phyloP scores from a whole-genome alignment of 2,113 vertebrate genomes.

The Chaetodon trifascialis region DNA sequence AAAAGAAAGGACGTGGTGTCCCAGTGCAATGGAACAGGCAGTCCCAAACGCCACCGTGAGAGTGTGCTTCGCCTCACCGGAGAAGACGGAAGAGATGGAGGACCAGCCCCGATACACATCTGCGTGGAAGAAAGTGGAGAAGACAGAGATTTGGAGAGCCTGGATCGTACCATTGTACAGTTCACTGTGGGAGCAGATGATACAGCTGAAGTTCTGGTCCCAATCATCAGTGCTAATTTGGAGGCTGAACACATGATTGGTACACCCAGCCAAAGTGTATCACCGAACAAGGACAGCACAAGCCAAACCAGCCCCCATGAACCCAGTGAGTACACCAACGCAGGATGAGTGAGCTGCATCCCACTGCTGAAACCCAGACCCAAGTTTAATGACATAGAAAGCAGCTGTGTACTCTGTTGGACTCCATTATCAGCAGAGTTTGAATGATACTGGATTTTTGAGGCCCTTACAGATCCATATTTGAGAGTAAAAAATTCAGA shows the following conservation, averaged over 20 bases:
- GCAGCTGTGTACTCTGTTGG: no score
- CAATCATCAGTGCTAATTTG: not conserved
- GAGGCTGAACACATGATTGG: not conserved
- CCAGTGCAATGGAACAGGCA: slow-evolving; percentile 42
- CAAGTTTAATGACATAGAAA: no score
- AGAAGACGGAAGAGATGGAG: slow-evolving; percentile 27
- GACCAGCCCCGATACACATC: not conserved
- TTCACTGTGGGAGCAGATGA: slow-evolving; percentile 64
- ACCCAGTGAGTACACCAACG: slow-evolving; percentile 76
- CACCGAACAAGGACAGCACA: slow-evolving; percentile 14
- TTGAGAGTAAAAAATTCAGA: no score
- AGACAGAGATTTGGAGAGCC: slow-evolving; percentile 35
- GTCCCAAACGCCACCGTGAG: slow-evolving; percentile 53
- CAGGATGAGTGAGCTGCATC: no score
- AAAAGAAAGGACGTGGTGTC: slow-evolving; percentile 6
- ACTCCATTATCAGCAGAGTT: no score
- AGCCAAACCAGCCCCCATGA: slow-evolving; percentile 47
- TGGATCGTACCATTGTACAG: slow-evolving; percentile 55
- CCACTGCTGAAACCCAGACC: no score
- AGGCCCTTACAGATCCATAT: no score
- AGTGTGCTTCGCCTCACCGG: slow-evolving; percentile 74
- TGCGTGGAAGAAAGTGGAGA: slow-evolving; percentile 25
- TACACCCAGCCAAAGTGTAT: not conserved
- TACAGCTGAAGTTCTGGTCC: slow-evolving; percentile 14
- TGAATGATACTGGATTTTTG: no score